Evolutionary conservation across 2,888 invertebrate genomes (phyloP), one percentile per base, ranked within the genome.

Genomic region (Azorinus chamasolen): DNA sequence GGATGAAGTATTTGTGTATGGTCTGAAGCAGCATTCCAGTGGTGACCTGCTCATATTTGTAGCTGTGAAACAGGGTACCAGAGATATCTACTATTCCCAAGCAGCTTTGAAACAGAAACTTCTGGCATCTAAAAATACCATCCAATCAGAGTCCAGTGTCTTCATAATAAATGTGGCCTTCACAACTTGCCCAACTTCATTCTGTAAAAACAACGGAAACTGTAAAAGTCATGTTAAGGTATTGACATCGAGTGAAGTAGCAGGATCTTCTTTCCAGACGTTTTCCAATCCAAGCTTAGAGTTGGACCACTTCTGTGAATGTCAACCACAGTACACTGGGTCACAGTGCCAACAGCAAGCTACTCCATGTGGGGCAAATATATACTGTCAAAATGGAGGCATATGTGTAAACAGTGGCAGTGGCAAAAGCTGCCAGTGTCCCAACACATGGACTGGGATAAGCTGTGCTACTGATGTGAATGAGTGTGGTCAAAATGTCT

Each of bases 331-430:
- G 32, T 98, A 97, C 92, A 95, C 97, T 14, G 98, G 99, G 25
- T 69, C 64, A 41, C 84, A 79, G 50, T 92, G 92, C 70, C 83
- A 84, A 20, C 48, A 70, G 0, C 88, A 85, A 48, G 86, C 91
- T 16, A 81, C 88, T 54, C 90, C 90, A 69, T 59, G 18, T 32
- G 27, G 48, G 27, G 59, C 59, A 1, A 59, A 97, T 0, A 97
- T 96, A 91, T 98, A 98, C 4, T 99, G 99, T 91, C 95, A 95
- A 83, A 95, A 95, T 86, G 96, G 96, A 73, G 97, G 96, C 0
- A 96, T 96, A 84, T 99, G 98, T 91, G 50, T 69, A 39, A 89
- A 89, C 71, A 75, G 63, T 0, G 81, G 72, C 5, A 32, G 10
- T 32, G 32, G 32, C 10, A 32, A 32, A 10, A 90, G 89, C 10